These are phyloP conservation scores for Drosophila dives DNA, from an alignment of 2,888 invertebrate species.

Conservation along the genomic window DNA sequence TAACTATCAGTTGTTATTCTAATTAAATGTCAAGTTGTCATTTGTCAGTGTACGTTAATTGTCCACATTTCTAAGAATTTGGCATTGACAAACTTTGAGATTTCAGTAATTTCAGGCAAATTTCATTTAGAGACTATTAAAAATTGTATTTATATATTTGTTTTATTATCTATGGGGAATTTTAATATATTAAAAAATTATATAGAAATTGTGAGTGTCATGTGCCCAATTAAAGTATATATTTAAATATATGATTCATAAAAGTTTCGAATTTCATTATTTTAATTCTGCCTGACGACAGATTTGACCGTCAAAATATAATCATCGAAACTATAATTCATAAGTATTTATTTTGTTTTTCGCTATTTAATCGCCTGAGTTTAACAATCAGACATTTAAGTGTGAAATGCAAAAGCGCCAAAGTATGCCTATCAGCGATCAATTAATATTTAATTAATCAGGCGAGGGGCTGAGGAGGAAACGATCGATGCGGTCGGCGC, in stretches of 20 bases:
- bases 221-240: neutral
- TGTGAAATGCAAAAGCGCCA: slow-evolving; percentile 52
- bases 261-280: neutral
- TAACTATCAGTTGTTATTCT: neutral
- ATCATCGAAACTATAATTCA: slow-evolving; percentile 3
- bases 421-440: slow-evolving; percentile 73
- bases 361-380: slow-evolving; percentile 26
- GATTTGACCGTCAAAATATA: neutral
- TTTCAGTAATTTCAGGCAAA: neutral
- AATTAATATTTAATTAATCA: slow-evolving; percentile 83
- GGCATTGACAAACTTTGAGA: neutral
- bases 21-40: slow-evolving; percentile 20
- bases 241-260: neutral
- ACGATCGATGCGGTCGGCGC: slow-evolving; percentile 15
- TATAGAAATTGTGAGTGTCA: neutral
- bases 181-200: neutral
- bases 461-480: slow-evolving; percentile 34
- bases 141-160: neutral
- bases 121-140: neutral
- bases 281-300: slow-evolving; percentile 5
- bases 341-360: slow-evolving; percentile 11
- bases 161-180: neutral
- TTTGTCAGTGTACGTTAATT: slow-evolving; percentile 5
- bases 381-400: slow-evolving; percentile 35
- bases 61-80: neutral